Percentiles rank a stretch among this genome's conserved stretches.
These are phyloP conservation scores for Neopelma chrysocephalum DNA, from an alignment of 2,797 vertebrate genomes.

Conservation along the genomic window DNA sequence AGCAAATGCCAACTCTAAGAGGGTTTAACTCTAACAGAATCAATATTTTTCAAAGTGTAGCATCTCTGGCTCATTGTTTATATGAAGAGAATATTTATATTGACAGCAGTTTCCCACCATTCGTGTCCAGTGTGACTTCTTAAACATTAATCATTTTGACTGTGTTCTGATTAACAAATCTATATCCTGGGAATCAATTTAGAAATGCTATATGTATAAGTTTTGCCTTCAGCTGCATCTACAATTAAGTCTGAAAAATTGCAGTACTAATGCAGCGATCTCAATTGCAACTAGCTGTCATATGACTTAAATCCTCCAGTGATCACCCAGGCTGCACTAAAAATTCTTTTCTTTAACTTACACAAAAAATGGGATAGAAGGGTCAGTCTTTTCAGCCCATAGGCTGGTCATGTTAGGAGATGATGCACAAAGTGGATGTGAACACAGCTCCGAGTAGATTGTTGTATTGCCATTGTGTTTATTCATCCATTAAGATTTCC, in stretches of 20 bases:
- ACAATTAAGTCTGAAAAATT: not conserved
- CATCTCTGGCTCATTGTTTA: not conserved
- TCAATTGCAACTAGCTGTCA: not conserved
- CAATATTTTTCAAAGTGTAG: not conserved
- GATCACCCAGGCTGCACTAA: not conserved
- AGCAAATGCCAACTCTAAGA: not conserved
- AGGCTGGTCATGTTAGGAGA: not conserved
- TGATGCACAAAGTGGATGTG: not conserved
- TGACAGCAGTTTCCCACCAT: not conserved
- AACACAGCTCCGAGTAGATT: not conserved
- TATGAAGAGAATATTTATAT: not conserved
- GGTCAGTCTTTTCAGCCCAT: not conserved
- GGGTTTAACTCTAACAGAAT: not conserved
- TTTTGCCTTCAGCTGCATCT: not conserved
- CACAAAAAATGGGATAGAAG: not conserved
- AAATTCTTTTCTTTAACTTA: not conserved
- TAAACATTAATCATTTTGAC: not conserved
- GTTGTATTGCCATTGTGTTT: not conserved
- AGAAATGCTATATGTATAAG: not conserved
- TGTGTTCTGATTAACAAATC: not conserved
- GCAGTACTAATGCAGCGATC: rapidly evolving
- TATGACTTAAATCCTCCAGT: not conserved
- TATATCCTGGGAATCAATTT: not conserved
- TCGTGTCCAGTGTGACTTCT: not conserved
- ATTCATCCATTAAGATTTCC: not conserved